Evolutionary conservation across 1,140 invertebrate genomes (phyloP), one percentile per base, ranked within the genome.

Genomic region (Parapsyche elsis): DNA sequence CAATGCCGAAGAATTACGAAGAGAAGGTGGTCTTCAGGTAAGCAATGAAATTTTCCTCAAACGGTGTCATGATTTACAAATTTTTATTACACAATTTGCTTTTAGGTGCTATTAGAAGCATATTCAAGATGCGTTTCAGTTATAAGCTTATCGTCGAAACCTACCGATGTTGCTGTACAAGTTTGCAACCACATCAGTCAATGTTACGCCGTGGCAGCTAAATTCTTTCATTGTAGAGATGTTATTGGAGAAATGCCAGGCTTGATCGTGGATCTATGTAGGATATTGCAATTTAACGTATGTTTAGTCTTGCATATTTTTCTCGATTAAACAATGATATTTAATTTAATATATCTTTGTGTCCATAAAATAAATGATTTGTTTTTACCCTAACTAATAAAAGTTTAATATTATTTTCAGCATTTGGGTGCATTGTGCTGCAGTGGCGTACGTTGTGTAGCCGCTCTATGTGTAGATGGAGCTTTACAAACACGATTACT

Each of bases 1-100:
- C 7, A 99, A 99, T 90, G 98, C 98, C 0, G 98, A 99, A 89
- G 98, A 99, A 88, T 89, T 99, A 49, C 90, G 98, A 59, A 88
- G 98, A 76, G 98, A 99, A 90, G 94, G 94, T 79, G 98, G 98
- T 19, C 91, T 99, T 67, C 94, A 98, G 88, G 94, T 95, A 85
- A 80, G 21, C 16, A 46, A 46, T 64, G 24, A 61, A 21, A 61
- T 59, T 59, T 59, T n/a, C n/a, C 30, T 38, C 30, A 38, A 4
- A 38, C 75, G n/a, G 1, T 45, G 7, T 26, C 10, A 30, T 45
- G 14, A 64, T 78, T 44, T 23, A 76, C 1, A 7, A 38, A 19
- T 16, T 14, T 21, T 81, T 26, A 30, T 53, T 71, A 76, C 9
- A 38, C 19, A 79, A 5, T 38, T 38, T 71, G 21, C 61, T 84